These are phyloP conservation scores for Odontothrips loti DNA, from an alignment of 2,888 invertebrate species.

Conservation along the genomic window DNA sequence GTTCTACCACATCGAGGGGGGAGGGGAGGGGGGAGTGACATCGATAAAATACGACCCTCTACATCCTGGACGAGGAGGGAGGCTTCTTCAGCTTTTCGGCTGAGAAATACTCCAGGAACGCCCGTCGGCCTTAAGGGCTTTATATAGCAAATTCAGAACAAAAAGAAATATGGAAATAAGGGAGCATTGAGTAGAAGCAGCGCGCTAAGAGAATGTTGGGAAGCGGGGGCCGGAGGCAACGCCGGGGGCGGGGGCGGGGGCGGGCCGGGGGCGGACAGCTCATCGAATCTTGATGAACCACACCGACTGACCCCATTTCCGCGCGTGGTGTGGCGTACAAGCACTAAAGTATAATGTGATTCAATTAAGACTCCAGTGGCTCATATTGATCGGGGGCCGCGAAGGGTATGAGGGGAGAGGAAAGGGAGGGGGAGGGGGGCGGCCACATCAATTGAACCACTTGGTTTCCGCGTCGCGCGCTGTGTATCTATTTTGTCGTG, in stretches of 20 bases:
- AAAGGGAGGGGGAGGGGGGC: background rate
- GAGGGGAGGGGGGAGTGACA: too few relatives aligned
- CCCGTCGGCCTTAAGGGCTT: too few relatives aligned
- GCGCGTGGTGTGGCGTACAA: background rate
- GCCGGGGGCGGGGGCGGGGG: background rate
- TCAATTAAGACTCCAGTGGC: slow-evolving; percentile 9
- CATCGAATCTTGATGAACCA: background rate
- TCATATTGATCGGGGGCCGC: background rate
- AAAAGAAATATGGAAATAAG: too few relatives aligned
- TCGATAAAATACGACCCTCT: too few relatives aligned
- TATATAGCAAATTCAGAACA: too few relatives aligned
- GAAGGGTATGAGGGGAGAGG: background rate
- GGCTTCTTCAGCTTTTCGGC: too few relatives aligned
- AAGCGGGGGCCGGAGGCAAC: background rate
- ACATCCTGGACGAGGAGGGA: too few relatives aligned
- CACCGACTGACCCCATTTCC: background rate
- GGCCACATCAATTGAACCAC: background rate
- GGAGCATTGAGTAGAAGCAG: background rate
- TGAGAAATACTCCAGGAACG: too few relatives aligned
- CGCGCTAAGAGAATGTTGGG: background rate
- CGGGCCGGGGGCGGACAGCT: too few relatives aligned
- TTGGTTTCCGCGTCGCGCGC: background rate
- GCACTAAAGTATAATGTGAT: slow-evolving; percentile 20
- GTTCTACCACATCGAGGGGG: too few relatives aligned
- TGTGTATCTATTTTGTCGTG: too few relatives aligned